A percentile compares a stretch with the other conserved stretches of the same genome.
Conservation (phyloP, 2,797 vertebrate species). For the Neoniphon sammara region DNA sequence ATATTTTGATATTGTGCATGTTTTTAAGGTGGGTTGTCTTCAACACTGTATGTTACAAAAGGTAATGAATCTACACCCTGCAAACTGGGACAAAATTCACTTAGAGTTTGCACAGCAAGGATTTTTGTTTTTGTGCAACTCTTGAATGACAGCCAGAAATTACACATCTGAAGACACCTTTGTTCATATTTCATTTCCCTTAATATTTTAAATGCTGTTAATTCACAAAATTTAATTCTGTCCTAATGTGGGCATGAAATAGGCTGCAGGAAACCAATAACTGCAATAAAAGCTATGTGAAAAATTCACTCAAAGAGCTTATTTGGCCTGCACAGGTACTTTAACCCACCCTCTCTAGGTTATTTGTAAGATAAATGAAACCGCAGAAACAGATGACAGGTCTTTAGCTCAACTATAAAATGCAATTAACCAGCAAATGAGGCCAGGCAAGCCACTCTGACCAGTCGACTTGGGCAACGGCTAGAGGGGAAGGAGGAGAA, state of each 20-base stretch:
- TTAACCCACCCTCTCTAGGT: slow-evolving; percentile 81
- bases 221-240: slow-evolving; percentile 59
- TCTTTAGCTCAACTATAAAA: slow-evolving; percentile 90
- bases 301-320: slow-evolving; percentile 62
- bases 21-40: slow-evolving; percentile 32
- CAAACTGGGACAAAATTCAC: slow-evolving; percentile 52
- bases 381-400: slow-evolving; percentile 87
- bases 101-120: background rate
- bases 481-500: slow-evolving; percentile 81
- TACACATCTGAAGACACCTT: slow-evolving; percentile 38
- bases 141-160: slow-evolving; percentile 39
- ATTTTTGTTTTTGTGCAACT: slow-evolving; percentile 10
- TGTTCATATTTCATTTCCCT: slow-evolving; percentile 46
- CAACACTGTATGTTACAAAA: slow-evolving; percentile 10
- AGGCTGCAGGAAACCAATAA: slow-evolving; percentile 52
- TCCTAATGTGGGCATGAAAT: slow-evolving; percentile 64
- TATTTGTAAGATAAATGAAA: slow-evolving; percentile 88
- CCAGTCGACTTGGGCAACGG: slow-evolving; percentile 87
- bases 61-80: slow-evolving; percentile 52
- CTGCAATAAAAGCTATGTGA: slow-evolving; percentile 52
- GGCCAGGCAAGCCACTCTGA: slow-evolving; percentile 88
- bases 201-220: slow-evolving; percentile 56
- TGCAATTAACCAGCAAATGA: slow-evolving; percentile 96
- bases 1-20: slow-evolving; percentile 47
- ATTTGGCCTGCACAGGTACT: slow-evolving; percentile 78